Conservation (phyloP, 1,140 invertebrate species). For the Camponotus vicinus region DNA sequence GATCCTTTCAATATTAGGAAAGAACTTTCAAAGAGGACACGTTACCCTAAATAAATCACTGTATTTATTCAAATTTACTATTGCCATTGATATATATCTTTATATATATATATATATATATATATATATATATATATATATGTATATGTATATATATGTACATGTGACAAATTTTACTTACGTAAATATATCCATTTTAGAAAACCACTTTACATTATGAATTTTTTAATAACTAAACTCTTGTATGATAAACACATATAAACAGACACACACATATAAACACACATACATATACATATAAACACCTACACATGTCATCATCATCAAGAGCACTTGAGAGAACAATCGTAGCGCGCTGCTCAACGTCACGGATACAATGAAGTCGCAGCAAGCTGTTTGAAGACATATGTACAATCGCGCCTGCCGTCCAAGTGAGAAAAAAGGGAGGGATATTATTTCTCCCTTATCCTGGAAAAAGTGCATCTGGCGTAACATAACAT, state of each 20-base stretch:
- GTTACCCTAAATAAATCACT: not conserved
- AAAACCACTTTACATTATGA: not conserved
- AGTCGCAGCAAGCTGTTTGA: not conserved
- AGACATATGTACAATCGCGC: not conserved
- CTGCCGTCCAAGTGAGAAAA: not conserved
- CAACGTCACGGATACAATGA: slow-evolving; percentile 4
- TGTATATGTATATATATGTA: not conserved
- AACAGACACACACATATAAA: no score
- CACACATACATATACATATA: no score
- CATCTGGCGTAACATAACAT: not conserved
- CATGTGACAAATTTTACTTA: slow-evolving; percentile 10
- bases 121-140: no score
- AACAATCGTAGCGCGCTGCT: not conserved
- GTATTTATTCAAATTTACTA: not conserved
- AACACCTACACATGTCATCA: not conserved
- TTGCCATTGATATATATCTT: not conserved
- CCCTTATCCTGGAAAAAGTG: not conserved
- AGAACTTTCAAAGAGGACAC: not conserved
- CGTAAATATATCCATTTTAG: not conserved
- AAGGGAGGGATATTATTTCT: not conserved
- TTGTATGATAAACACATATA: no score
- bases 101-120: not conserved
- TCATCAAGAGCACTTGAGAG: not conserved
- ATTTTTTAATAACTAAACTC: not conserved
- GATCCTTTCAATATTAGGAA: no score